Base-by-base conservation (phyloP, 2,888 invertebrate genomes). In the Trachelus troglodyta region DNA sequence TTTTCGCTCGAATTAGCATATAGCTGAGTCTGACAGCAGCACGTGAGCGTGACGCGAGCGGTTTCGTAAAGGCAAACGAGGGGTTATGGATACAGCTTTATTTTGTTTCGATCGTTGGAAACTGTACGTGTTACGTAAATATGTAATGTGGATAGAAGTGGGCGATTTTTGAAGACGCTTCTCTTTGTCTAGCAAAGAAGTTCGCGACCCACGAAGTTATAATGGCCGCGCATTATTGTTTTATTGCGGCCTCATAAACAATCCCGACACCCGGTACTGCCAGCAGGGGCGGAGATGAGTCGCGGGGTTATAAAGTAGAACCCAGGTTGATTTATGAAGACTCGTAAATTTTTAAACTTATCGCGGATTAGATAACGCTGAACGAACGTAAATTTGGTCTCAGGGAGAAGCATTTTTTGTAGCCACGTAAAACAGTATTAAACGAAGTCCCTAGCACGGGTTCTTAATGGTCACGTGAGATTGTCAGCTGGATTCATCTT, bases 311-410 rank as follows among this genome's bases (percentile, higher is more conserved):
- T 11, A 75, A 82, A 84, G 81, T 80, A 80, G 33, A 40, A 12
- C 79, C 78, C 76, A 79, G 73, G 71, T 81, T 89, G 88, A 90
- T 89, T 89, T 89, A 90, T 85, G 80, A 86, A 80, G 77, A 84
- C 84, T 85, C 88, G 85, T 90, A 89, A 89, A 89, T 89, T 88
- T 88, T 87, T 82, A 87, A 77, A 87, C 86, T 89, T 87, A 88
- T 86, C 83, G 84, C 82, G 85, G 85, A 87, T 89, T 87, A 87
- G 89, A 89, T 89, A 88, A 85, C 85, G 79, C 84, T 84, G 82
- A 77, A 69, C 82, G 81, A 85, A 84, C 86, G 84, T 86, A 86
- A 87, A 88, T 87, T 56, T 56, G 15, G 56, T 23, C 2, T 6
- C 2, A 23, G 23, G 9, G 23, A 56, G 9, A 56, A 23, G 23